phyloP scores from a whole-genome alignment of 1,140 invertebrate genomes.

The Megathymus violae region DNA sequence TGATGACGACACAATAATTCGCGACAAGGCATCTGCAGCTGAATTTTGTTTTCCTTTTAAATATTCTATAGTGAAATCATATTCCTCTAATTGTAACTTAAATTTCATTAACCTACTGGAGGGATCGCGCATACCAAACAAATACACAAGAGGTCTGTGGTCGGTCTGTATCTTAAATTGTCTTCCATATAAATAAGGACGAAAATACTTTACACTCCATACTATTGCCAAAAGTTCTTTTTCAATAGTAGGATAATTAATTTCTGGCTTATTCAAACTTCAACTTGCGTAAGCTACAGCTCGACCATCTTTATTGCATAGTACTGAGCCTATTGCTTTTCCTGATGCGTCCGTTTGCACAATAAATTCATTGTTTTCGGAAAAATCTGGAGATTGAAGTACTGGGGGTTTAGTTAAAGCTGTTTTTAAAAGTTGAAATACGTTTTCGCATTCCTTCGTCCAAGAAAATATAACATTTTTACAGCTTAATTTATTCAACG shows the following conservation, averaged over 20 bases:
- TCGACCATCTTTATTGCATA: slow-evolving; percentile 23
- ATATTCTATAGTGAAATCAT: slow-evolving; percentile 4
- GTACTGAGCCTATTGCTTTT: too few relatives aligned
- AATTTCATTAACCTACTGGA: slow-evolving; percentile 11
- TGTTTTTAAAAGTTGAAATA: too few relatives aligned
- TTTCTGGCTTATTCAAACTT: slow-evolving; percentile 26
- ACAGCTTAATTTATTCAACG: too few relatives aligned
- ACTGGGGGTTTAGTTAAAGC: too few relatives aligned
- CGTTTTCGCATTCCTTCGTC: too few relatives aligned
- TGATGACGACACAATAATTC: not conserved
- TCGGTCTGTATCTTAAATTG: slow-evolving; percentile 11
- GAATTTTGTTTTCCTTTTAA: not conserved
- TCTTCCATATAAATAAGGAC: slow-evolving; percentile 8
- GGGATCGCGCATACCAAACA: not conserved
- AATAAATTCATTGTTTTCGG: too few relatives aligned
- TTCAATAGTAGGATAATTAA: slow-evolving; percentile 25
- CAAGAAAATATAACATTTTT: too few relatives aligned
- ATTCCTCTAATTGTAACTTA: slow-evolving; percentile 1
- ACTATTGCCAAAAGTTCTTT: slow-evolving; percentile 31
- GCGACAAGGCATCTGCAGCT: slow-evolving; percentile 5
- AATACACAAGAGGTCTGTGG: slow-evolving; percentile 5
- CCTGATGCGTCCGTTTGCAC: too few relatives aligned
- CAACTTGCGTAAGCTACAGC: slow-evolving; percentile 27
- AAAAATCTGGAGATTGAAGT: too few relatives aligned
- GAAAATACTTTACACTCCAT: slow-evolving; percentile 13